phyloP scores from a whole-genome alignment of 2,888 invertebrate species.

The Polyommatus iphigenia region DNA sequence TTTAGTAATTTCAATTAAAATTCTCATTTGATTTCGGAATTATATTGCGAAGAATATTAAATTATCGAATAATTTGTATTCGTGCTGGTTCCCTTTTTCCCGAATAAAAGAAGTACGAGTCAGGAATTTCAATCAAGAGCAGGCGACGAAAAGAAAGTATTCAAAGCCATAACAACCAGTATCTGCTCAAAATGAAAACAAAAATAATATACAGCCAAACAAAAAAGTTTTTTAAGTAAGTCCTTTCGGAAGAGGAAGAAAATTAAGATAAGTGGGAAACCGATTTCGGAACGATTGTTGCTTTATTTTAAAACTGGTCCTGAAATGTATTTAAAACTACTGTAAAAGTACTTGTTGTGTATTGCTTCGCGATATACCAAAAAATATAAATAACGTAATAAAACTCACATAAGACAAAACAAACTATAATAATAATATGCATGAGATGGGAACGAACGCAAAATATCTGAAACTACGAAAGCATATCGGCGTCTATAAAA shows the following conservation, averaged over 20 bases:
- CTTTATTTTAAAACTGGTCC: no score
- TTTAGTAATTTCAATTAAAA: no score
- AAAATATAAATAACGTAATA: not conserved
- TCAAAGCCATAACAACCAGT: no score
- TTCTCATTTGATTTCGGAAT: not conserved
- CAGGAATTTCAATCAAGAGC: not conserved
- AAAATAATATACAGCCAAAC: not conserved
- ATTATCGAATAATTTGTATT: not conserved
- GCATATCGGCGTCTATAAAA: constrained; percentile 76
- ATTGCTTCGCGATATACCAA: not conserved
- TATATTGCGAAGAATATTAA: not conserved
- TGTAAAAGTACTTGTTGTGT: not conserved
- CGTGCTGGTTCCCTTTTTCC: not conserved
- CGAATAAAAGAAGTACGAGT: not conserved
- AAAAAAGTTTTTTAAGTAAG: not conserved
- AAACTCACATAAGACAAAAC: not conserved
- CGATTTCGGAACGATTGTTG: not conserved
- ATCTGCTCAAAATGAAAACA: not conserved
- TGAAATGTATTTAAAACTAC: no score
- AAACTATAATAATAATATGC: not conserved
- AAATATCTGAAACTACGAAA: constrained; percentile 59
- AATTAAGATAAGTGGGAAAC: no score
- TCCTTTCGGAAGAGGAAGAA: no score
- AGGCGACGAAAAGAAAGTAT: not conserved
- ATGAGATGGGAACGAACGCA: not conserved